phyloP scores from a whole-genome alignment of 2,113 vertebrate species.

The Elephantulus edwardii region DNA sequence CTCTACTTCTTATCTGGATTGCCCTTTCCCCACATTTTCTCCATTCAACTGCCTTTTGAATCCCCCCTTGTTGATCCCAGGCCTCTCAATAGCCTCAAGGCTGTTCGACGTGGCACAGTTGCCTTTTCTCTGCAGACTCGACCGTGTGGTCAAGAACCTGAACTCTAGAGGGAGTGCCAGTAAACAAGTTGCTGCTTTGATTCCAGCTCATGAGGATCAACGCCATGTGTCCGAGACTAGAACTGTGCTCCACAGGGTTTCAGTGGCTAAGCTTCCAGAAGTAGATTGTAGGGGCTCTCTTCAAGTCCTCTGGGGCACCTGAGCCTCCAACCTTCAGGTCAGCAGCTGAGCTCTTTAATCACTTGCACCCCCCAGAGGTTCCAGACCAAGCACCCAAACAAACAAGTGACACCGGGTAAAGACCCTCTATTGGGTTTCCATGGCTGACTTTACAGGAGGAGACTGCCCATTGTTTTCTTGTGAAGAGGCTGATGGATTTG shows the following conservation, averaged over 20 bases:
- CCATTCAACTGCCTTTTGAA: background rate
- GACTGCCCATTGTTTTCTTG: no score
- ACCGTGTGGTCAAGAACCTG: background rate
- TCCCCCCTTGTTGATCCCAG: background rate
- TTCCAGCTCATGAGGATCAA: background rate
- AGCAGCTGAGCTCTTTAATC: no score
- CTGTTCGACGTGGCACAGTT: background rate
- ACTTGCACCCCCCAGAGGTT: no score
- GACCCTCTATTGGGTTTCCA: no score
- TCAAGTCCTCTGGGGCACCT: background rate
- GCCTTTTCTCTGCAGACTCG: background rate
- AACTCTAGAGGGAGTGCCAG: background rate
- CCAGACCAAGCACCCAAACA: no score
- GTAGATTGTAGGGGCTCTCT: background rate
- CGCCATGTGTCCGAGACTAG: no score
- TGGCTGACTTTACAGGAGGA: no score
- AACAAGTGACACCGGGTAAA: no score
- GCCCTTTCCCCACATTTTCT: background rate
- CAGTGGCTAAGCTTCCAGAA: background rate
- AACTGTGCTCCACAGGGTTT: background rate
- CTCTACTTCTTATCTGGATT: background rate
- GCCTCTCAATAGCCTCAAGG: background rate
- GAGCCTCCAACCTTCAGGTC: no score
- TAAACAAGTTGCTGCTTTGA: background rate
- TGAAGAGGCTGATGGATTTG: no score